Base-by-base conservation (phyloP, 2,113 vertebrate genomes). In the Sakesphorus luctuosus region DNA sequence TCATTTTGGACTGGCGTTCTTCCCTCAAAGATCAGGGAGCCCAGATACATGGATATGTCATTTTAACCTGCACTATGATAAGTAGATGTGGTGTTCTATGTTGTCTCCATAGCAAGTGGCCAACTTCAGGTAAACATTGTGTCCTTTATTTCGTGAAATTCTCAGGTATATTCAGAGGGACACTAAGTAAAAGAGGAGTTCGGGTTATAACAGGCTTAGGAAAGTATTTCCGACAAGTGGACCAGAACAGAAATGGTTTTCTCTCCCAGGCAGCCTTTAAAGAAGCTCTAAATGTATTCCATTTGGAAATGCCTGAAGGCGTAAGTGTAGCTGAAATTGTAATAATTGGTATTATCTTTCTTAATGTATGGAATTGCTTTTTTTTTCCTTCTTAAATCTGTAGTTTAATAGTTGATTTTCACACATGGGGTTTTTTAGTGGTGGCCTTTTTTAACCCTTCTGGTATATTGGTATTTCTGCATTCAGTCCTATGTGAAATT, bases 131-230 rank as follows among this genome's bases (percentile, higher is more conserved):
- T 88, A 59, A 77, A 56, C 6, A 1, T 10, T 61, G 14, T 68
- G 56, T 71, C 73, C 18, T 78, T 61, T 59, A 28, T 92, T 78
- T 93, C 52, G 94, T 36, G 91, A 86, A 58, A 84, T 94, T 49
- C 84, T 74, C 80, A 98, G 98, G 92, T 67, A 40, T 23, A 2
- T 80, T 98, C 44, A 97, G 94, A 96, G 80, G 94, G 46, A 97
- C 97, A 28, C 62, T 98, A 38, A 84, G 50, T 52, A 97, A 95
- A 92, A 98, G 95, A 97, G 97, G 95, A 82, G 96, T 98, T 85
- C 61, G 65, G 53, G 93, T 98, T 92, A n/a, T 98, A 81, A 98
- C 97, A 19, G 94, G 97, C 79, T 90, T 98, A 85, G 97, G 97
- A 89, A 98, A 98, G 80, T 93, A 98, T 69, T 98, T 98, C 69